These are phyloP conservation scores for Hypolimnas misippus DNA, from an alignment of 2,888 invertebrate genomes.

Conservation along the genomic window DNA sequence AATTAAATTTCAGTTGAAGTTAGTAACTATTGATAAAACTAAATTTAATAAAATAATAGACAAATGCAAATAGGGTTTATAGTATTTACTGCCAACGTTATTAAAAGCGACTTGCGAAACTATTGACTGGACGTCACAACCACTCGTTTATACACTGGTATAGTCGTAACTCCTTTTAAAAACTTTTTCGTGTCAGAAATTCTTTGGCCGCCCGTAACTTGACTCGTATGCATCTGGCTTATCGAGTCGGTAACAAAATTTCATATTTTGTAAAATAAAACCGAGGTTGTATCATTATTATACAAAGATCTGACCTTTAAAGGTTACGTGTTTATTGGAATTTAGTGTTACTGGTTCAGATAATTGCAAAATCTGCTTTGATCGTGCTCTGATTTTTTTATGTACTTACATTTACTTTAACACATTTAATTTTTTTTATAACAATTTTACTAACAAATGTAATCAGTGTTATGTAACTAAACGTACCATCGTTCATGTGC, in stretches of 20 bases:
- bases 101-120: too few species aligned
- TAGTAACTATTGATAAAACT: too few species aligned
- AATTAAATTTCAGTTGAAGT: too few species aligned
- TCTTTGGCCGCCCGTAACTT: not conserved
- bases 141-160: too few species aligned
- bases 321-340: constrained; percentile 42
- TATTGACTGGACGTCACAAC: too few species aligned
- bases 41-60: too few species aligned
- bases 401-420: constrained; percentile 1
- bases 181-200: not conserved
- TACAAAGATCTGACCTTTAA: constrained; percentile 45
- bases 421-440: not conserved
- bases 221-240: not conserved
- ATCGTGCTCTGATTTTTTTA: constrained; percentile 13
- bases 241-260: not conserved
- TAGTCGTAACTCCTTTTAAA: too few species aligned
- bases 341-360: constrained; percentile 31
- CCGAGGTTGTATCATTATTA: constrained; percentile 35
- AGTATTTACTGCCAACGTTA: too few species aligned
- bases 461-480: constrained; percentile 1
- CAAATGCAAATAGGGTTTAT: too few species aligned
- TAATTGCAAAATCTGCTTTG: constrained; percentile 26
- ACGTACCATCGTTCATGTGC: not conserved
- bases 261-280: constrained; percentile 12
- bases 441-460: not conserved